Evolutionary conservation across 2,797 vertebrate species (phyloP).

Genomic region (Hybognathus amarus): DNA sequence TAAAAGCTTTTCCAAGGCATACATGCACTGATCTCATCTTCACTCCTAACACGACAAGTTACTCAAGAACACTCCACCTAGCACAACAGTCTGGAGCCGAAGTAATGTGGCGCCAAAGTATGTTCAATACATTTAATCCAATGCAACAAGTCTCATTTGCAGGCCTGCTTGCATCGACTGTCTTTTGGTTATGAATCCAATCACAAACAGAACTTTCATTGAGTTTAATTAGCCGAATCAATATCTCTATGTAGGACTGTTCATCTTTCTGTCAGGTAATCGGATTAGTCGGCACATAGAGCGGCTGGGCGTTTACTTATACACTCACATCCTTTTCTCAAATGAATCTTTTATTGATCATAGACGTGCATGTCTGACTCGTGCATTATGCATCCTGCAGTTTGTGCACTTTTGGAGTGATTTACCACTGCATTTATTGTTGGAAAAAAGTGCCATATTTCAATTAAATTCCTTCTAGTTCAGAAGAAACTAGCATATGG

Average conservation of each 20-base stretch:
- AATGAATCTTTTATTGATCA: slow-evolving; percentile 67
- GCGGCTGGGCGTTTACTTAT: slow-evolving; percentile 26
- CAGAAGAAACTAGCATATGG: neutral
- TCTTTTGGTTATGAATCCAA: slow-evolving; percentile 68
- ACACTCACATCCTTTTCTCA: slow-evolving; percentile 45
- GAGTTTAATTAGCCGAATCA: slow-evolving; percentile 70
- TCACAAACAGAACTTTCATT: slow-evolving; percentile 60
- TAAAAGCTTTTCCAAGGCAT: neutral
- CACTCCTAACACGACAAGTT: neutral
- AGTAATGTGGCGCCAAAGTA: slow-evolving; percentile 17
- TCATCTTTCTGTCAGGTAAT: slow-evolving; percentile 70
- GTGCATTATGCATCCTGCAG: slow-evolving; percentile 44
- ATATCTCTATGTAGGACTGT: slow-evolving; percentile 62
- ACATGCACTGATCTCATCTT: neutral
- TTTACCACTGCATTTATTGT: slow-evolving; percentile 16
- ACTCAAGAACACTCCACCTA: slow-evolving; percentile 23
- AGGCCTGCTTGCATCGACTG: slow-evolving; percentile 61
- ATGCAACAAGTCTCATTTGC: slow-evolving; percentile 48
- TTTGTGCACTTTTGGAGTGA: slow-evolving; percentile 24
- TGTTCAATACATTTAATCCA: slow-evolving; percentile 18
- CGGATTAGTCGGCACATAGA: slow-evolving; percentile 47
- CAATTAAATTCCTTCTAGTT: slow-evolving; percentile 9
- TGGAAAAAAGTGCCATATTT: slow-evolving; percentile 18
- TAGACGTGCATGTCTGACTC: slow-evolving; percentile 31
- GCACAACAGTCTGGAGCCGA: neutral